Evolutionary conservation across 2,113 vertebrate genomes (phyloP).

Genomic region (Xiphophorus hellerii): DNA sequence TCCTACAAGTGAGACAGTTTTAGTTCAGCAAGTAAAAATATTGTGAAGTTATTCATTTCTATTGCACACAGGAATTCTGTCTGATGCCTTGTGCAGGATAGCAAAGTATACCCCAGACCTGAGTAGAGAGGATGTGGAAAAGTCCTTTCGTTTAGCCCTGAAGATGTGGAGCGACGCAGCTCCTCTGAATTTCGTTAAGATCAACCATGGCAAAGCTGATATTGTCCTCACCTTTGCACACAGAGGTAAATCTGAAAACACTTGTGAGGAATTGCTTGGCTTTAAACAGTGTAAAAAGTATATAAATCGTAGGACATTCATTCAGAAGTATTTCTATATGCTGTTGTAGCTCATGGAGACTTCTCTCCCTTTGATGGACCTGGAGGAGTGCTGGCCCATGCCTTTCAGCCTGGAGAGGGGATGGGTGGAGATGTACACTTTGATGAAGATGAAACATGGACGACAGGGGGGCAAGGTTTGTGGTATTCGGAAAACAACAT

Average conservation of each 20-base stretch:
- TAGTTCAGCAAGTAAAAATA: not conserved
- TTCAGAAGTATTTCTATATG: not conserved
- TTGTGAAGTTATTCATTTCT: not conserved
- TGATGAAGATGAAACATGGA: slow-evolving; percentile 75
- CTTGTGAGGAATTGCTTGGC: not conserved
- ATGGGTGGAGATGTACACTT: slow-evolving; percentile 71
- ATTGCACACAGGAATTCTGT: not conserved
- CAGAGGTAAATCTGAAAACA: slow-evolving; percentile 50
- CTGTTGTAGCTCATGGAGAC: slow-evolving; percentile 59
- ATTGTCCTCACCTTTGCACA: slow-evolving; percentile 60
- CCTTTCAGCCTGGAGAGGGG: slow-evolving; percentile 64
- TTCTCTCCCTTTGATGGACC: slow-evolving; percentile 71
- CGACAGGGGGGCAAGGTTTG: slow-evolving; percentile 49
- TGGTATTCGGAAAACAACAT: not conserved
- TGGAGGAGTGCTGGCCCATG: slow-evolving; percentile 62
- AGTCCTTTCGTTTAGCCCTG: slow-evolving; percentile 44
- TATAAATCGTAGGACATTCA: not conserved
- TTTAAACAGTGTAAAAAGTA: not conserved
- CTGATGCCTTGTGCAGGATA: slow-evolving; percentile 38
- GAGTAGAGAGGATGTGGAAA: slow-evolving; percentile 60
- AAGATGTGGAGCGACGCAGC: slow-evolving; percentile 63
- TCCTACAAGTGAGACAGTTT: slow-evolving; percentile 71
- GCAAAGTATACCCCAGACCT: slow-evolving; percentile 70
- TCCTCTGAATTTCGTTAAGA: slow-evolving; percentile 58
- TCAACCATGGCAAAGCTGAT: slow-evolving; percentile 56